These are phyloP conservation scores for Dicrurus megarhynchus DNA, from an alignment of 2,113 vertebrate genomes.

Conservation along the genomic window DNA sequence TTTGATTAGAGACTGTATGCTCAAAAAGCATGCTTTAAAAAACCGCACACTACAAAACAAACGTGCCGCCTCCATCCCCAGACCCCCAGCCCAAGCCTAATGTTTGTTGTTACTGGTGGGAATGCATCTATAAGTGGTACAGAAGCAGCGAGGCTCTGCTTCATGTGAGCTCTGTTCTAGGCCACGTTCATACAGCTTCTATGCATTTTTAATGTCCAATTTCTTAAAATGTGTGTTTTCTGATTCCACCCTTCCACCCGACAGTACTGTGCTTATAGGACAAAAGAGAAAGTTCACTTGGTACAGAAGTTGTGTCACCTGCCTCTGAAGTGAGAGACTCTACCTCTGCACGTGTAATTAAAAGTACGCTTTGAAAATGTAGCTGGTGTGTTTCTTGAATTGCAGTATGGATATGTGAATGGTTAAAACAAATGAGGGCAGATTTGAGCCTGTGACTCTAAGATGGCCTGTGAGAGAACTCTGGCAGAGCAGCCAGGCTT, in stretches of 20 bases:
- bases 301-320: not conserved
- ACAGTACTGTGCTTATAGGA: not conserved
- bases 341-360: not conserved
- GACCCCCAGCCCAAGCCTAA: not conserved
- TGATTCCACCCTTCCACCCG: not conserved
- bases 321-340: not conserved
- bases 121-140: not conserved
- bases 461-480: conserved; percentile 52
- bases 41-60: not conserved
- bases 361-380: not conserved
- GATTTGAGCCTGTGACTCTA: conserved; percentile 5
- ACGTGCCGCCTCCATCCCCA: not conserved
- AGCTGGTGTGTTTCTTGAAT: not conserved
- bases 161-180: not conserved
- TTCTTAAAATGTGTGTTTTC: not conserved
- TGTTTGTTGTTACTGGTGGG: not conserved
- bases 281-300: not conserved
- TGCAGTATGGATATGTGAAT: not conserved
- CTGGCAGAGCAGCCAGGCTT: conserved; percentile 30
- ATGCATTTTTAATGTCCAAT: not conserved
- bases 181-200: not conserved
- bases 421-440: not conserved
- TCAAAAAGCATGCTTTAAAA: not conserved
- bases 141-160: not conserved
- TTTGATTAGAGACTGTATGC: not conserved